Evolutionary conservation across 53 echinoderm and acorn worm genomes (phyloP).

Genomic region (Stichopus horrens): DNA sequence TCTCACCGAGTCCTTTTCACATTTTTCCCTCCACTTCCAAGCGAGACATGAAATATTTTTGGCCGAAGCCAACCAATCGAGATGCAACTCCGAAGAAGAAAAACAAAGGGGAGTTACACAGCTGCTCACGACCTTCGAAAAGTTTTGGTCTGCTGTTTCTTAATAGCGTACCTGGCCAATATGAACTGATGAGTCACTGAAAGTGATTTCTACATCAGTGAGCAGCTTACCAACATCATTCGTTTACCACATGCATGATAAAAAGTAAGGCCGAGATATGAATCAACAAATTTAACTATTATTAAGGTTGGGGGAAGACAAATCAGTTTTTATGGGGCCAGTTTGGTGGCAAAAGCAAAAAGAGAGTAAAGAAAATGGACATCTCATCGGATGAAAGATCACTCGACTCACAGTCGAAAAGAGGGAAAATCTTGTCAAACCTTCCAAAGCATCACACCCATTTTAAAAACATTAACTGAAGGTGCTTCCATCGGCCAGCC

Average conservation of each 20-base stretch:
- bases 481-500: neutral
- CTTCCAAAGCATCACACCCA: neutral
- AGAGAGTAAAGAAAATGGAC: no score
- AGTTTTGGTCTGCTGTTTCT: neutral
- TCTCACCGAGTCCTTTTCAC: neutral
- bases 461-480: neutral
- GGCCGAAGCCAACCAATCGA: neutral
- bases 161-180: neutral
- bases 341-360: neutral
- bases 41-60: neutral
- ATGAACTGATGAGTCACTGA: neutral
- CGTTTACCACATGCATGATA: conserved; percentile 8
- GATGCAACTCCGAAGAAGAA: neutral
- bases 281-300: conserved; percentile 7
- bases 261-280: neutral
- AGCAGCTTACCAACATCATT: neutral
- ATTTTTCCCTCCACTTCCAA: neutral
- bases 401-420: neutral
- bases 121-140: neutral
- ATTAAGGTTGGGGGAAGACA: neutral
- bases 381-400: no score
- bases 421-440: neutral
- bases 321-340: neutral
- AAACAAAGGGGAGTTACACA: neutral
- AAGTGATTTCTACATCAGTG: conserved; percentile 4